phyloP scores from a whole-genome alignment of 2,797 vertebrate genomes.

The Siniperca scherzeri region DNA sequence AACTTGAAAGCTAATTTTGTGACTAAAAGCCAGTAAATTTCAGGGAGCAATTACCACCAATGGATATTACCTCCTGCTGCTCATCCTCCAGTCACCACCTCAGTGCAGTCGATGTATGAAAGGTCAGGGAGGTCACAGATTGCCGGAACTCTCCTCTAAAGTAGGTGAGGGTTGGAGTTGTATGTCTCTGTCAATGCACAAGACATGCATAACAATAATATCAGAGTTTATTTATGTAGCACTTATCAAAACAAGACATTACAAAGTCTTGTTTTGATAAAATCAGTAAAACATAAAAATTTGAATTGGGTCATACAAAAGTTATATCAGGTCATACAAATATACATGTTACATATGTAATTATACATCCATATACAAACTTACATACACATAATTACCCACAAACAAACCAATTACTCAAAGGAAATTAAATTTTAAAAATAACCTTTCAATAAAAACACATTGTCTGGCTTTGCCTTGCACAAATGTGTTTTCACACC shows the following conservation, averaged over 20 bases:
- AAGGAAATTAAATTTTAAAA: not conserved
- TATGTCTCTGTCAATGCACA: not conserved
- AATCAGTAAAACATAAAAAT: not conserved
- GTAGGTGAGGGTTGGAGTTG: not conserved
- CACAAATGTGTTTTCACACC: not conserved
- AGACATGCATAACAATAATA: not conserved
- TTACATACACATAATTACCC: not conserved
- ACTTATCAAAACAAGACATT: not conserved
- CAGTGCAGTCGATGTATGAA: not conserved
- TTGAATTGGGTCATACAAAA: not conserved
- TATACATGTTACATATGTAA: not conserved
- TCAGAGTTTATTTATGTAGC: too few species aligned
- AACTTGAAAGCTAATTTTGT: not conserved
- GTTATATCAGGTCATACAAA: not conserved
- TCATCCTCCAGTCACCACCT: constrained; percentile 27
- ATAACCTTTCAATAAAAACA: not conserved
- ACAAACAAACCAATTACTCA: not conserved
- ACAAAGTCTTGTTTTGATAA: not conserved
- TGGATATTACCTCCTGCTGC: constrained; percentile 16
- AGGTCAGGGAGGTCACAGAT: constrained; percentile 19
- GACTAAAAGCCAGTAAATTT: not conserved
- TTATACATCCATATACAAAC: not conserved
- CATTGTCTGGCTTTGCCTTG: not conserved
- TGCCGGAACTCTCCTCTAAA: constrained; percentile 3
- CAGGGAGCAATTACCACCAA: not conserved